phyloP scores from a whole-genome alignment of 2,797 vertebrate species.

The Moxostoma hubbsi region DNA sequence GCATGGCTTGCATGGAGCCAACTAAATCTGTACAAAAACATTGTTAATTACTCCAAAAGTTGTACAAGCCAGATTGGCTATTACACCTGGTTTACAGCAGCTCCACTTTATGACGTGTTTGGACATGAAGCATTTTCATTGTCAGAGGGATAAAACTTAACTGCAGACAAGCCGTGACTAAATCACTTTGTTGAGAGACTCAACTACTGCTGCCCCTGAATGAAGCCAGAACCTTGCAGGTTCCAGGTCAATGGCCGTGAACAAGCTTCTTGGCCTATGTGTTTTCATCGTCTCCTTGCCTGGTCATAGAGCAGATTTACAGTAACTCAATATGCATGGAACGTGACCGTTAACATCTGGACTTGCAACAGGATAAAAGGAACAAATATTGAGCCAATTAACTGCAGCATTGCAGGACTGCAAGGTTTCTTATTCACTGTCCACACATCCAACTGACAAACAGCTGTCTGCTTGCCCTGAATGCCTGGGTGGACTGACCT shows the following conservation, averaged over 20 bases:
- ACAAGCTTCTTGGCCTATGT: slow-evolving; percentile 8
- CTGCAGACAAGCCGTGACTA: slow-evolving; percentile 36
- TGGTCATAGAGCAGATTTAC: slow-evolving; percentile 65
- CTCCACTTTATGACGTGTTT: slow-evolving; percentile 10
- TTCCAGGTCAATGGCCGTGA: slow-evolving; percentile 32
- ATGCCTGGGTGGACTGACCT: slow-evolving; percentile 20
- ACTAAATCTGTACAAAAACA: slow-evolving; percentile 1
- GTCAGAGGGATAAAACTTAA: slow-evolving; percentile 25
- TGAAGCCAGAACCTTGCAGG: slow-evolving; percentile 21
- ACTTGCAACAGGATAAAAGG: slow-evolving; percentile 49
- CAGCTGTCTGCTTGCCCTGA: slow-evolving; percentile 25
- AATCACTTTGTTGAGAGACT: slow-evolving; percentile 20
- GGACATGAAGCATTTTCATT: slow-evolving; percentile 27
- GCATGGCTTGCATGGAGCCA: slow-evolving; percentile 3
- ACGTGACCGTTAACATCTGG: slow-evolving; percentile 69
- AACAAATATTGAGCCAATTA: slow-evolving; percentile 33
- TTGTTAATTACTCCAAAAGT: background rate
- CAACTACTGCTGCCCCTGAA: slow-evolving; percentile 27
- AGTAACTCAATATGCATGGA: slow-evolving; percentile 61
- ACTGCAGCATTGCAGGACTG: slow-evolving; percentile 29
- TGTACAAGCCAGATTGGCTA: background rate
- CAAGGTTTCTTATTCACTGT: slow-evolving; percentile 1
- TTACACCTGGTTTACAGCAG: slow-evolving; percentile 32
- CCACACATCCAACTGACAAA: slow-evolving; percentile 18
- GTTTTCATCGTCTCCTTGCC: slow-evolving; percentile 53